Base-by-base conservation (phyloP, 2,113 vertebrate genomes). In the Morone saxatilis region DNA sequence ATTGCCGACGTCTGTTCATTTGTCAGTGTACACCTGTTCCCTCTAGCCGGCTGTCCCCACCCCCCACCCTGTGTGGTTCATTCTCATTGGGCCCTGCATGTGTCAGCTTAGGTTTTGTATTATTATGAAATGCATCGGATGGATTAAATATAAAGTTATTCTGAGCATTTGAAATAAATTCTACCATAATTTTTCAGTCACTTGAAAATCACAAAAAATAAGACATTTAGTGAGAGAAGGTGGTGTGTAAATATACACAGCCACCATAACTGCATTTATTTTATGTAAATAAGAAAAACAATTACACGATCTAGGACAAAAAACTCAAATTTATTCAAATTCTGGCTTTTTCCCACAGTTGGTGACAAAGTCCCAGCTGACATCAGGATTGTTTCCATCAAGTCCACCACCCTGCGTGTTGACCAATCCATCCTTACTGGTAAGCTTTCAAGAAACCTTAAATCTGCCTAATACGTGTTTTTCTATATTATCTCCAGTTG, bases 321-420 rank as follows among this genome's bases (percentile, higher is more conserved):
- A 56, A 2, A 25, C 25, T 25, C 25, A 25, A 19, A 48, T 78
- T 22, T 0, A 71, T 68, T 48, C 63, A 36, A 20, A 76, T 48
- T 1, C 7, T 4, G 56, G 20, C 11, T 40, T 79, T 2, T 73
- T 75, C 76, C 76, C 71, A 51, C 88, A 98, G 97, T 98, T 90
- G 97, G 97, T 88, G 97, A 98, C 95, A 98, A 98, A 94, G 97
- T 98, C 67, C 97, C 97, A 0, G 96, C 97, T 84, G 97, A 98
- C 83, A 98, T 98, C 95, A 96, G 97, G 50, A 81, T 98, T 75
- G 93, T 96, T 63, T 83, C 93, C 89, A 97, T 98, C 93, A 97
- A 96, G 83, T 98, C 97, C 67, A 98, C 97, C 88, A 97, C 97
- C 40, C 96, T 98, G 79, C 96, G 97, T 80, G 96, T 98, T 12